These are phyloP conservation scores for Danio aesculapii DNA, from an alignment of 2,797 vertebrate species.

Conservation along the genomic window DNA sequence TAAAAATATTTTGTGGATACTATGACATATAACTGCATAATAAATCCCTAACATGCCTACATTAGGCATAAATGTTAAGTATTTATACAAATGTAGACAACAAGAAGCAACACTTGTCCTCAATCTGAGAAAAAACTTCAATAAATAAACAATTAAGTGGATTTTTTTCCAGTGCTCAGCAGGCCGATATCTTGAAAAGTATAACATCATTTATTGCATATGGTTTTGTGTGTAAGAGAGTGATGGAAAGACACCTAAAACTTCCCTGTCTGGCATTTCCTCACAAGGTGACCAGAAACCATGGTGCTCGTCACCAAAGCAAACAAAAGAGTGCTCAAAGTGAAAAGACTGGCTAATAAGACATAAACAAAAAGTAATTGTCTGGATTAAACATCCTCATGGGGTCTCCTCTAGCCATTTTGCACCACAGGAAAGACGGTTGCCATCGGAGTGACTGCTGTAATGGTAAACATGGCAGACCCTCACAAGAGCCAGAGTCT, in stretches of 20 bases:
- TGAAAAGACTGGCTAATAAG: constrained; percentile 45
- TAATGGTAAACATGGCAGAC: constrained; percentile 58
- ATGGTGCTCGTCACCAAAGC: constrained; percentile 54
- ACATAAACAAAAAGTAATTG: constrained; percentile 56
- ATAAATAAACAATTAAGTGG: too few species aligned
- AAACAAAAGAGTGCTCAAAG: constrained; percentile 49
- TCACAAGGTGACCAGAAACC: constrained; percentile 51
- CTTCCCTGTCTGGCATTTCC: constrained; percentile 30
- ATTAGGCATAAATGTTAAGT: neutral
- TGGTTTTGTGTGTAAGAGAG: constrained; percentile 13
- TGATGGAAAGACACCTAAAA: constrained; percentile 33
- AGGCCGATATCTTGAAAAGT: constrained; percentile 51
- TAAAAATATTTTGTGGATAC: constrained; percentile 56
- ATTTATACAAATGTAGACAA: constrained; percentile 32
- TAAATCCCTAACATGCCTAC: constrained; percentile 63
- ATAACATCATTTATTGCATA: constrained; percentile 38
- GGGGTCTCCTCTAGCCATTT: constrained; percentile 41
- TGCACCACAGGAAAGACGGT: constrained; percentile 47
- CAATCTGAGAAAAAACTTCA: too few species aligned
- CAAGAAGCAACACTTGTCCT: too few species aligned
- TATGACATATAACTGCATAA: constrained; percentile 19
- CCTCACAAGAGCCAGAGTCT: constrained; percentile 53
- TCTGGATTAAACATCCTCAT: constrained; percentile 51
- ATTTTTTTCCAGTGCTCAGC: constrained; percentile 12
- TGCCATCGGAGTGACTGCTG: constrained; percentile 49